Percentiles rank a stretch among this genome's conserved stretches.
Conservation (phyloP, 2,797 vertebrate genomes). For the Euphonia xanthogaster region DNA sequence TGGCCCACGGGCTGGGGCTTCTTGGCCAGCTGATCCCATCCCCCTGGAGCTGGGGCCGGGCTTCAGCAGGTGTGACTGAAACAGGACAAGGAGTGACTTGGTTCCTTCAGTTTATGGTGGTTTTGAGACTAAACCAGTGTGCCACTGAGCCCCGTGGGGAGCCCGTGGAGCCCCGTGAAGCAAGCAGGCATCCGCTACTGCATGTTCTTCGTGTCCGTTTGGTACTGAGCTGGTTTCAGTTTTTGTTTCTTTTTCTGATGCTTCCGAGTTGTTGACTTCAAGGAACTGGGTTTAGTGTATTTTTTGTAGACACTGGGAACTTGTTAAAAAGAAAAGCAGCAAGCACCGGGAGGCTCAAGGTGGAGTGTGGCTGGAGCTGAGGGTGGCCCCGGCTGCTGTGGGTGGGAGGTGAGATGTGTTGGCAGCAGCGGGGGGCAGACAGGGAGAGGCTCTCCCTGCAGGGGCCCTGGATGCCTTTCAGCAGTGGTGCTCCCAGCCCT, state of each 20-base stretch:
- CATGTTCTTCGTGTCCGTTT: conserved; percentile 51
- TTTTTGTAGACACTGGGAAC: conserved; percentile 57
- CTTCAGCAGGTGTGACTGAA: background rate
- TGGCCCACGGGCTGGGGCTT: background rate
- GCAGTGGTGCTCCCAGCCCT: accelerated
- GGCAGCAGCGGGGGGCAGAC: background rate
- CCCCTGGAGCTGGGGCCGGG: background rate
- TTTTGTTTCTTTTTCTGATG: conserved; percentile 1
- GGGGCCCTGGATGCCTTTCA: background rate
- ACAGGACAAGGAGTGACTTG: background rate
- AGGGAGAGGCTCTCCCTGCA: background rate
- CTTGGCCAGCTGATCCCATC: background rate
- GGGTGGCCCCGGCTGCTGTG: accelerated
- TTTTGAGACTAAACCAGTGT: background rate
- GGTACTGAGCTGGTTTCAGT: conserved; percentile 62
- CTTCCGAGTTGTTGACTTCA: conserved; percentile 40
- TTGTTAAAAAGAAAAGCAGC: conserved; percentile 38
- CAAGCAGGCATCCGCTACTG: conserved; percentile 29
- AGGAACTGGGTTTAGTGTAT: conserved; percentile 50
- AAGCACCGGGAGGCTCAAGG: conserved; percentile 2
- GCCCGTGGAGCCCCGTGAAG: background rate
- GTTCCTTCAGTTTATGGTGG: background rate
- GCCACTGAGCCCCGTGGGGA: background rate
- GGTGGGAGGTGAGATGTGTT: background rate
- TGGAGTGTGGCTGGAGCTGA: background rate